phyloP scores from a whole-genome alignment of 2,888 invertebrate species.

The Scaeva pyrastri region DNA sequence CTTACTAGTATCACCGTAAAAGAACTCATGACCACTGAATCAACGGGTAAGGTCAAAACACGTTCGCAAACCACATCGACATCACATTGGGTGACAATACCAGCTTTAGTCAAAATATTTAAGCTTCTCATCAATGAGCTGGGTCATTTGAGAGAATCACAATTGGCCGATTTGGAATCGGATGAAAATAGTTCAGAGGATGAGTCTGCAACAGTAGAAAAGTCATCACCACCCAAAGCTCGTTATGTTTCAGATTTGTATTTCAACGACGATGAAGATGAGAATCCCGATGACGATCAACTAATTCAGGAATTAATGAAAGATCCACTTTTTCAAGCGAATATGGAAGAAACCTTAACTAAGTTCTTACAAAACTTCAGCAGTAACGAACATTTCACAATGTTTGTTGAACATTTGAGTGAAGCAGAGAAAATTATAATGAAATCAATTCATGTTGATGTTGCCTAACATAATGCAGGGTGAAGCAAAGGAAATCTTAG shows the following conservation, averaged over 20 bases:
- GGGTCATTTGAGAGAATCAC: constrained; percentile 85
- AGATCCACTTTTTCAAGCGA: constrained; percentile 87
- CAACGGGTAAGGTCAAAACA: constrained; percentile 82
- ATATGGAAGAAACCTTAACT: constrained; percentile 87
- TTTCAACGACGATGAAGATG: constrained; percentile 81
- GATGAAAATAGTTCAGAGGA: constrained; percentile 79
- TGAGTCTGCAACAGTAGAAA: constrained; percentile 76
- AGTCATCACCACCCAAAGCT: constrained; percentile 79
- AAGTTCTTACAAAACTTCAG: constrained; percentile 88
- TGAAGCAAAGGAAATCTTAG: background rate
- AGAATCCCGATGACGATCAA: constrained; percentile 84
- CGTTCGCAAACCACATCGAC: constrained; percentile 83
- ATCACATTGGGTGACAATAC: constrained; percentile 86
- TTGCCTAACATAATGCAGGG: constrained; percentile 29
- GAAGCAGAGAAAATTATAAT: constrained; percentile 85
- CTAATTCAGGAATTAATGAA: constrained; percentile 87
- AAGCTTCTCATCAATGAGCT: constrained; percentile 89
- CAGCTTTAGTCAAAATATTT: constrained; percentile 89
- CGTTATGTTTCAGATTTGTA: constrained; percentile 81
- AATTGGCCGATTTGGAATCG: constrained; percentile 79
- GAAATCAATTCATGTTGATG: constrained; percentile 77
- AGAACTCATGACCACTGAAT: constrained; percentile 79
- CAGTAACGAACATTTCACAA: constrained; percentile 86
- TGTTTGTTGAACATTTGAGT: constrained; percentile 87
- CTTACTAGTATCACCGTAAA: constrained; percentile 82